These are phyloP conservation scores for Pantherophis guttatus DNA, from an alignment of 2,113 vertebrate species.

Conservation along the genomic window DNA sequence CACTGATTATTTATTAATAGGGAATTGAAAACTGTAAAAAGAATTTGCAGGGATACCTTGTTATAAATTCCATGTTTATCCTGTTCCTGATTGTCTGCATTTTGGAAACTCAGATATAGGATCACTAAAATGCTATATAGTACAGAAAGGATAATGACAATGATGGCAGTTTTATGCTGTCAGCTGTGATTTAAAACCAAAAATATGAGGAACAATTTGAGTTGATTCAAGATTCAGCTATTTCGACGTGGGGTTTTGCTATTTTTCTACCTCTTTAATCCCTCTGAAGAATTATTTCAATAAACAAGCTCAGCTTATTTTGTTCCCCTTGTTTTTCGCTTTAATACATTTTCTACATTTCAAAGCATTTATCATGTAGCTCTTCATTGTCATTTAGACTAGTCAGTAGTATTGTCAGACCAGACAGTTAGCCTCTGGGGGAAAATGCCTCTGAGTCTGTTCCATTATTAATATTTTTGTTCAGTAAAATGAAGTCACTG, in stretches of 20 bases:
- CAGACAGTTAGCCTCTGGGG: slow-evolving; percentile 43
- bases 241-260: neutral
- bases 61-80: neutral
- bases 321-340: neutral
- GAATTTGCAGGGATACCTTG: neutral
- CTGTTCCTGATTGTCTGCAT: neutral
- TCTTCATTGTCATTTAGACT: slow-evolving; percentile 44
- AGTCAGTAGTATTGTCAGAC: slow-evolving; percentile 27
- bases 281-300: slow-evolving; percentile 24
- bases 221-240: neutral
- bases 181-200: neutral
- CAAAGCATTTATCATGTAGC: slow-evolving; percentile 44
- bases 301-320: slow-evolving; percentile 26
- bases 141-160: neutral
- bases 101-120: neutral
- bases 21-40: neutral
- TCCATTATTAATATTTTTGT: neutral
- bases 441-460: slow-evolving; percentile 43
- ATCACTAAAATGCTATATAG: neutral
- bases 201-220: neutral
- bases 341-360: slow-evolving; percentile 44
- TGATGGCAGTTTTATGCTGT: neutral
- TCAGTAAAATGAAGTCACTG: slow-evolving; percentile 50
- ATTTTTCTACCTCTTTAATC: neutral
- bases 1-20: neutral